A percentile compares a stretch with the other conserved stretches of the same genome.
These are phyloP conservation scores for Callipepla squamata DNA, from an alignment of 2,113 vertebrate genomes.

Conservation along the genomic window DNA sequence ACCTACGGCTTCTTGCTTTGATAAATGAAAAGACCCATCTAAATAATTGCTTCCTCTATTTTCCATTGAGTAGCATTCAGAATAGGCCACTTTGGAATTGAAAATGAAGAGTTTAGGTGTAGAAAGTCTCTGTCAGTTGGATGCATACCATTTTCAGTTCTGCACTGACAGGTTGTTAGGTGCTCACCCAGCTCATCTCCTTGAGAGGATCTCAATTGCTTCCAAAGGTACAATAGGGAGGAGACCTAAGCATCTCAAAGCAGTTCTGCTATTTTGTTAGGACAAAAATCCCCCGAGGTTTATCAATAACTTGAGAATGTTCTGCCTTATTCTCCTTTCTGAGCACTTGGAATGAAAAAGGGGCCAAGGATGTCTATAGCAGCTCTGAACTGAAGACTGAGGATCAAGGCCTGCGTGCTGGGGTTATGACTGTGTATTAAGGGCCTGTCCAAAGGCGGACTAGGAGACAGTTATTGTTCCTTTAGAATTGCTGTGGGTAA, in stretches of 20 bases:
- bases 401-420: neutral
- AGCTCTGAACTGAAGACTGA: neutral
- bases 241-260: neutral
- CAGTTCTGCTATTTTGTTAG: neutral
- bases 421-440: neutral
- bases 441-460: neutral
- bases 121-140: neutral
- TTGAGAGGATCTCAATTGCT: neutral
- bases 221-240: neutral
- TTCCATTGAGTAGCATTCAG: neutral
- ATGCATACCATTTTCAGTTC: neutral
- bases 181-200: neutral
- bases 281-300: neutral
- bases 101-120: neutral
- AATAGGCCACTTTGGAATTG: neutral
- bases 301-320: neutral
- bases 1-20: neutral
- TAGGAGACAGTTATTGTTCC: neutral
- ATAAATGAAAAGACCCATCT: neutral
- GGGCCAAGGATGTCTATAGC: neutral
- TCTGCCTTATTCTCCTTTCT: neutral
- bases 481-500: neutral
- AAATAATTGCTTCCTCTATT: neutral
- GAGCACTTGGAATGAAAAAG: neutral
- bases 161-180: neutral